A percentile compares a stretch with the other conserved stretches of the same genome.
These are phyloP conservation scores for Eupithecia tripunctaria DNA, from an alignment of 2,888 invertebrate species.

Conservation along the genomic window DNA sequence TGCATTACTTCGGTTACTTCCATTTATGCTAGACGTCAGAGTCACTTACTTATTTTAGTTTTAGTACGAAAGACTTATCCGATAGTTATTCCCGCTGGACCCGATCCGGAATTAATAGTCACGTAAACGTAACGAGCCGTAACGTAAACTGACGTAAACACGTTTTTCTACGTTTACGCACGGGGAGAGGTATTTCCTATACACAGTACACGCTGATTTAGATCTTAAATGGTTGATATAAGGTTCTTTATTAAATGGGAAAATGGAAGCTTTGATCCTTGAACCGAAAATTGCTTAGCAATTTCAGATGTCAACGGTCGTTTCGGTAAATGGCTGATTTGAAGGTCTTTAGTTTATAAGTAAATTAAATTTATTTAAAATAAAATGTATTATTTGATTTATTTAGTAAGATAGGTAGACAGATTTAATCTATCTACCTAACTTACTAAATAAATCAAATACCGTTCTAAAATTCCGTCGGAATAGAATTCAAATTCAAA, in stretches of 20 bases:
- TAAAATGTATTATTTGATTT: too few species aligned
- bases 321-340: slow-evolving; percentile 37
- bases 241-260: slow-evolving; percentile 14
- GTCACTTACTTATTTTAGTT: too few species aligned
- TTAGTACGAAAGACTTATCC: background rate
- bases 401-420: too few species aligned
- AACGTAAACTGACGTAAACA: slow-evolving; percentile 35
- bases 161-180: slow-evolving; percentile 43
- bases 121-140: slow-evolving; percentile 33
- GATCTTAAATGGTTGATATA: background rate
- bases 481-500: too few species aligned
- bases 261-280: slow-evolving; percentile 31
- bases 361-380: too few species aligned
- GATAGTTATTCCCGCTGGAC: background rate
- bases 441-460: too few species aligned
- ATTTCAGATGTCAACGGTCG: slow-evolving; percentile 36
- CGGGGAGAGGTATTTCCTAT: slow-evolving; percentile 54
- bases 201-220: background rate
- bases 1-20: too few species aligned
- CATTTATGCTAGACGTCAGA: too few species aligned
- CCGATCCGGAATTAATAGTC: slow-evolving; percentile 9
- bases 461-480: too few species aligned
- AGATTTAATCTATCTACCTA: too few species aligned
- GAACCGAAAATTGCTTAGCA: slow-evolving; percentile 37
- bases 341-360: slow-evolving; percentile 23